Evolutionary conservation across 2,113 vertebrate genomes (phyloP), one percentile per base, ranked within the genome.

Genomic region (Melanotaenia duboulayi): DNA sequence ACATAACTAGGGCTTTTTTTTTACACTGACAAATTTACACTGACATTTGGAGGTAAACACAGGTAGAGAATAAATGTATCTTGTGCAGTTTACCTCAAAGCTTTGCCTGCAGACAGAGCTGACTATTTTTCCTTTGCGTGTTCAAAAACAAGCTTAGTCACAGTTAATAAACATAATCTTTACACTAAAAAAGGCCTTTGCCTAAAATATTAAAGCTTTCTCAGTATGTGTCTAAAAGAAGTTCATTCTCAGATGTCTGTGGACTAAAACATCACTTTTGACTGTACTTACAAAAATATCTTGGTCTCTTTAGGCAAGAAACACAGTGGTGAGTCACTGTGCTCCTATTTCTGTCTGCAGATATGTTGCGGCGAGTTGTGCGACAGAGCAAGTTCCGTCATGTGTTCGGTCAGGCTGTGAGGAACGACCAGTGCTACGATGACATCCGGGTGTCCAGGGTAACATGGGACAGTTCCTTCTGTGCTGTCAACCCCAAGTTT

Each of bases 341-440:
- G 0, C 35, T 55, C 8, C n/a, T 40, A 1, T 50, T 49, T 74
- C 17, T 56, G n/a, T 46, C 25, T 11, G 4, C 93, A 98, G 97
- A 97, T 93, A 98, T 96, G 4, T 96, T 97, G 95, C 95, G 97
- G 90, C 96, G 97, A 90, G 97, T 99, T 89, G 97, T 99, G 89
- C 97, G 97, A 60, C 96, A 98, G 94, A 99, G 97, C 94, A 99
- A 99, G 90, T 99, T 99, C 85, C 96, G 97, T 66, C 97, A 99
- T 50, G 97, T 99, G 17, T 99, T 99, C 4, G 97, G 97, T 44
- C 97, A 99, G 78, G 96, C 97, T 0, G 94, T 98, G 94, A 97
- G 97, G 89, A 99, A 96, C 17, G 97, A 99, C 90, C 97, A 99
- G 93, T 96, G 96, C 87, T 99, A 99, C 6, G 97, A 99, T 56